Base-by-base conservation (phyloP, 2,888 invertebrate species). In the Chrysolina oricalcia region DNA sequence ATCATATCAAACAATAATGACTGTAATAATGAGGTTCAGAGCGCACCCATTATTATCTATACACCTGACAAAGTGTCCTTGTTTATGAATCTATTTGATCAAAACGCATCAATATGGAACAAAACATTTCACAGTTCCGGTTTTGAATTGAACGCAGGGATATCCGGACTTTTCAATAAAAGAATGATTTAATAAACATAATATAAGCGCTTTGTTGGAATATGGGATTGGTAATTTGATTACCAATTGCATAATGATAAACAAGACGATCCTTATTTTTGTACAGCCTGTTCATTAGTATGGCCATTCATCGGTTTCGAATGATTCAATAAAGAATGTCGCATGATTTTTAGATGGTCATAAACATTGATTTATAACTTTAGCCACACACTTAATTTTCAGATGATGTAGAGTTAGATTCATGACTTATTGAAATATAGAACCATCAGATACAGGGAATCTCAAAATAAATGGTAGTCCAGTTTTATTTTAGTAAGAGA, bases 131-230 rank as follows among this genome's bases (percentile, higher is more conserved):
- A 80, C 80, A 84, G 84, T 85, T 86, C 86, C 86, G 86, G 85
- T 85, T 81, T 82, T 9, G 63, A 78, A 78, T 78, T 82, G 83
- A 85, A 85, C 82, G 84, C 82, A 84, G 85, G 87, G 86, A 87
- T 87, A 86, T 87, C 87, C 87, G 86, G 87, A 70, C 68, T 78
- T 79, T 78, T 81, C 75, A 78, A 85, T 85, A 85, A 85, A 85
- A 85, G 86, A 85, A 86, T 85, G 85, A 85, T 87, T 87, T 86
- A 86, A 87, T 86, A 86, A 85, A 86, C 84, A 85, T 85, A 85
- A 86, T 85, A 84, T 82, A 83, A 82, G 81, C 72, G 73, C 77
- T 81, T 80, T 82, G 78, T 81, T 80, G 76, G 82, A 82, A 81
- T 82, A 76, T 80, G 79, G 83, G 83, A 84, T 83, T 80, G 84